Conservation (phyloP, 2,113 vertebrate species). For the Eira barbara region DNA sequence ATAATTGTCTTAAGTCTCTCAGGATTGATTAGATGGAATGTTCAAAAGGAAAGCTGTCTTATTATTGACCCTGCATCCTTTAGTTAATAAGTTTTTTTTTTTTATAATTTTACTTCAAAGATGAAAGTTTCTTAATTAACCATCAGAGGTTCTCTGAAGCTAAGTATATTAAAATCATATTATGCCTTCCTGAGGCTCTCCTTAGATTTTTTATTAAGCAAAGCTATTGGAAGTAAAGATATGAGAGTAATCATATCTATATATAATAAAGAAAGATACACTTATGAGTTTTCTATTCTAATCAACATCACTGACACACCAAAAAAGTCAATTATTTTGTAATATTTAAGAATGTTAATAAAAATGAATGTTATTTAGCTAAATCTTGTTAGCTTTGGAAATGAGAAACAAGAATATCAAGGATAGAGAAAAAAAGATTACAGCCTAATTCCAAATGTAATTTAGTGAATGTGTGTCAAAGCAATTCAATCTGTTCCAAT, state of each 20-base stretch:
- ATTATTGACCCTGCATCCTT: constrained; percentile 79
- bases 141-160: constrained; percentile 79
- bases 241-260: constrained; percentile 73
- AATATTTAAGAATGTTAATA: constrained; percentile 67
- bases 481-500: neutral
- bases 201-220: constrained; percentile 80
- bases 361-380: constrained; percentile 71
- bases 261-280: constrained; percentile 69
- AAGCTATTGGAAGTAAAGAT: constrained; percentile 73
- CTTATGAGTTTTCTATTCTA: constrained; percentile 64
- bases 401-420: constrained; percentile 55
- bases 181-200: constrained; percentile 76
- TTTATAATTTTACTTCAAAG: constrained; percentile 78
- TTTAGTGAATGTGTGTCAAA: constrained; percentile 5
- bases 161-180: constrained; percentile 78
- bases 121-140: constrained; percentile 87
- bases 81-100: constrained; percentile 79
- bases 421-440: neutral
- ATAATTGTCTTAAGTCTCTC: constrained; percentile 81
- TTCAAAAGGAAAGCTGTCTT: constrained; percentile 79
- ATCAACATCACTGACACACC: constrained; percentile 20
- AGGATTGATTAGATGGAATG: constrained; percentile 79
- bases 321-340: constrained; percentile 75
- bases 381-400: constrained; percentile 61
- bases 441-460: constrained; percentile 52